These are phyloP conservation scores for Sialis lutaria DNA, from an alignment of 2,888 invertebrate species.

Conservation along the genomic window DNA sequence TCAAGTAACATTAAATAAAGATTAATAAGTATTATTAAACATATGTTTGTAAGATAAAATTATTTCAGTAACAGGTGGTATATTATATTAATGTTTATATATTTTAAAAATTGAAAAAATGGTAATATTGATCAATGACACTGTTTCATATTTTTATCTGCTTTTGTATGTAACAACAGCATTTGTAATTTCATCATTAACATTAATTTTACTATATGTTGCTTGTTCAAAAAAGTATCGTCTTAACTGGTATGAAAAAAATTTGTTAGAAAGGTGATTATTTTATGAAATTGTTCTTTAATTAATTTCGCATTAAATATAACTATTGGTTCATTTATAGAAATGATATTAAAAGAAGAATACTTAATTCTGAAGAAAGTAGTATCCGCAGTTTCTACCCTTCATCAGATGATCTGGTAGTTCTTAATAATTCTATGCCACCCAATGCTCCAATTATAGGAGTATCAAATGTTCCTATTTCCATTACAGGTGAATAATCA, in stretches of 20 bases:
- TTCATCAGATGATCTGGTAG: neutral
- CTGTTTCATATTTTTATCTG: slow-evolving; percentile 5
- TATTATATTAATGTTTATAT: too few relatives aligned
- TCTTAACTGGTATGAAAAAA: slow-evolving; percentile 6
- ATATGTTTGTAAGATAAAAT: too few relatives aligned
- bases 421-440: neutral
- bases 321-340: neutral
- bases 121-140: too few relatives aligned
- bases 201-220: slow-evolving; percentile 4
- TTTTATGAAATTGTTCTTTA: neutral
- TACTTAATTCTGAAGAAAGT: slow-evolving; percentile 1
- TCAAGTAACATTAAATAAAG: too few relatives aligned
- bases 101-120: too few relatives aligned
- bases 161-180: slow-evolving; percentile 1
- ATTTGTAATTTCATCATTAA: slow-evolving; percentile 3
- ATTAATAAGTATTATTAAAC: too few relatives aligned
- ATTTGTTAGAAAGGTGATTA: slow-evolving; percentile 5
- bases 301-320: neutral
- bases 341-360: neutral
- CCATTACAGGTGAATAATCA: slow-evolving; percentile 1
- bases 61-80: too few relatives aligned
- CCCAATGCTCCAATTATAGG: slow-evolving; percentile 1
- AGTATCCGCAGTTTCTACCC: slow-evolving; percentile 5
- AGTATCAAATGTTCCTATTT: slow-evolving; percentile 3
- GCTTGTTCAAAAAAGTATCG: slow-evolving; percentile 5